Conservation (phyloP, 2,888 invertebrate species). For the Teinopalpus imperialis region DNA sequence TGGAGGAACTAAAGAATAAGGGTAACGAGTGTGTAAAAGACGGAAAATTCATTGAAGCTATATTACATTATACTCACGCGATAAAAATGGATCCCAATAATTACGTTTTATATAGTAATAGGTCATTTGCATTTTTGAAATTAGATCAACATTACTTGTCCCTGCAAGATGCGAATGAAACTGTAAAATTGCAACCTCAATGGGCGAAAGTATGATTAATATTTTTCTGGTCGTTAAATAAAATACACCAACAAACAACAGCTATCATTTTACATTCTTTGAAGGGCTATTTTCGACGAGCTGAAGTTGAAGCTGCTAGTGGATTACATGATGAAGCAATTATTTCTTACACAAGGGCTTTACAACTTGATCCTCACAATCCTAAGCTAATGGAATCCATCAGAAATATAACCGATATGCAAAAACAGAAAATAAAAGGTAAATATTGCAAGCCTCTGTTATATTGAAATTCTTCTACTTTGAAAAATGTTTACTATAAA, state of each 20-base stretch:
- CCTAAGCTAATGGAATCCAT: conserved; percentile 83
- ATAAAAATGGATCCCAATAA: conserved; percentile 88
- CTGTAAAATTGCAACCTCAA: conserved; percentile 86
- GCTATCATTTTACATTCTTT: conserved; percentile 9
- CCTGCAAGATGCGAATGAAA: conserved; percentile 89
- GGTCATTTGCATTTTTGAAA: conserved; percentile 90
- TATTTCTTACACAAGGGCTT: conserved; percentile 85
- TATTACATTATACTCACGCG: conserved; percentile 90
- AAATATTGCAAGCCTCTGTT: too few species aligned
- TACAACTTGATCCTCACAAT: conserved; percentile 86
- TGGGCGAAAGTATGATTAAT: conserved; percentile 87
- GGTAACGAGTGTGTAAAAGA: conserved; percentile 90
- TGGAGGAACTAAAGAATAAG: conserved; percentile 85
- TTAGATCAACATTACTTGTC: conserved; percentile 89
- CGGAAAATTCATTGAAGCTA: conserved; percentile 87
- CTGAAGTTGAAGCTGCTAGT: conserved; percentile 87
- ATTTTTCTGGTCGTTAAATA: not conserved
- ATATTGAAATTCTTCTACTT: too few species aligned
- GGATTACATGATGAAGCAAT: conserved; percentile 85
- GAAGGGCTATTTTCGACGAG: conserved; percentile 87
- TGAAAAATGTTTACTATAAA: too few species aligned
- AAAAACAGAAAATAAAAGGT: conserved; percentile 84
- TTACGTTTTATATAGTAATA: conserved; percentile 88
- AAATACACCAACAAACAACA: too few species aligned
- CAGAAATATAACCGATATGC: conserved; percentile 79